Evolutionary conservation across 2,888 invertebrate genomes (phyloP), one percentile per base, ranked within the genome.

Genomic region (Melieria picta): DNA sequence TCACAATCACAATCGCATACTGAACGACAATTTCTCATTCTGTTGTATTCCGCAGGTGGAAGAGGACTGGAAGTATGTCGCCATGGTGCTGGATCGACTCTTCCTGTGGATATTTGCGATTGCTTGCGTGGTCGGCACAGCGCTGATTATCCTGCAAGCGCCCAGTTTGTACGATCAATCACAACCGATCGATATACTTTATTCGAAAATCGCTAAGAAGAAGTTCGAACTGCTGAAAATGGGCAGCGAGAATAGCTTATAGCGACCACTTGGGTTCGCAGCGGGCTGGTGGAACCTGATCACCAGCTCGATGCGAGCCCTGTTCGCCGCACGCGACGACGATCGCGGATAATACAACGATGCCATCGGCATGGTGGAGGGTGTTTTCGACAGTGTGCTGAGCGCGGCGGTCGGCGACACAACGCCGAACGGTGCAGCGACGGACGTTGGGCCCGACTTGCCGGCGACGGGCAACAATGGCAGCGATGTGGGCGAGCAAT

Each of bases 21-120:
- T 9, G 5, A 42, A 10, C 2, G 7, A 66, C 10, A 50, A 5
- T 42, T 30, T 7, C 9, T 65, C 55, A 30, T 50, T 56, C 11
- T 52, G 52, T 61, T 61, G 43, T 74, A 66, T 85, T 69, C 72
- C 56, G 69, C 42, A 96, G 96, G 95, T 96, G 82, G 95, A 94
- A 87, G 97, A 97, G 88, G 98, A 98, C 88, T 98, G 98, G 98
- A 98, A 98, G 87, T 98, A 97, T 89, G 97, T 98, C 73, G 93
- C 93, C 71, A 86, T 98, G 96, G 98, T 98, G 77, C 90, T 98
- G 86, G 98, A 98, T 89, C 91, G 98, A 82, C 91, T 98, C 82
- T 98, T 98, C 89, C 91, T 98, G 80, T 97, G 96, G 92, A 92
- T 96, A 82, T 98, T 98, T 89, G 94, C 97, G 85, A 90, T 96